A percentile compares a stretch with the other conserved stretches of the same genome.
phyloP scores from a whole-genome alignment of 2,797 vertebrate species.

The Poeciliopsis paucimaculata region DNA sequence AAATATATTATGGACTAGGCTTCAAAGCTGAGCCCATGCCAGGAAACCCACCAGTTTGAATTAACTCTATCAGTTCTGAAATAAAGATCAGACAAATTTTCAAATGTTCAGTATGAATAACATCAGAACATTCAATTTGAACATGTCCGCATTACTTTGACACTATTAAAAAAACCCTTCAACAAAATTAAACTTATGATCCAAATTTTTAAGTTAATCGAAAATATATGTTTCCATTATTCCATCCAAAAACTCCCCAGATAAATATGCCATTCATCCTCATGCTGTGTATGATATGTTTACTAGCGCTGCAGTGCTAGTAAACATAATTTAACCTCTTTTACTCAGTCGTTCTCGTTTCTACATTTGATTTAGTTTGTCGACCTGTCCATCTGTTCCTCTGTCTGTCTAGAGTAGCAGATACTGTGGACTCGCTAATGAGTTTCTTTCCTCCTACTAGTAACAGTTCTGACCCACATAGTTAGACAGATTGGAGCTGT shows the following conservation, averaged over 20 bases:
- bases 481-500: constrained; percentile 2
- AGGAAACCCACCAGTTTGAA: background rate
- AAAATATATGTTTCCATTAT: background rate
- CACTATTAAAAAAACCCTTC: background rate
- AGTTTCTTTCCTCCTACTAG: background rate
- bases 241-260: background rate
- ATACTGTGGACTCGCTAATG: background rate
- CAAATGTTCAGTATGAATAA: background rate
- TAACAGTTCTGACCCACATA: constrained; percentile 26
- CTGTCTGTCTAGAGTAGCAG: background rate
- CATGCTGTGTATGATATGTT: background rate
- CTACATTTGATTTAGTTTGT: background rate
- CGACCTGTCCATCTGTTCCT: background rate
- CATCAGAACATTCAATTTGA: background rate
- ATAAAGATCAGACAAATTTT: background rate
- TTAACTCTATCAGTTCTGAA: background rate
- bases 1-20: background rate
- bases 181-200: background rate
- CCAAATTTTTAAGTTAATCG: background rate
- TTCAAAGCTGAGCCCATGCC: background rate
- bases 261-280: background rate
- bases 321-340: background rate
- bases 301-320: background rate
- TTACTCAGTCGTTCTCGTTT: background rate
- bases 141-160: background rate